These are phyloP conservation scores for Erpobdella octoculata DNA, from an alignment of 2,888 invertebrate species.

Conservation along the genomic window DNA sequence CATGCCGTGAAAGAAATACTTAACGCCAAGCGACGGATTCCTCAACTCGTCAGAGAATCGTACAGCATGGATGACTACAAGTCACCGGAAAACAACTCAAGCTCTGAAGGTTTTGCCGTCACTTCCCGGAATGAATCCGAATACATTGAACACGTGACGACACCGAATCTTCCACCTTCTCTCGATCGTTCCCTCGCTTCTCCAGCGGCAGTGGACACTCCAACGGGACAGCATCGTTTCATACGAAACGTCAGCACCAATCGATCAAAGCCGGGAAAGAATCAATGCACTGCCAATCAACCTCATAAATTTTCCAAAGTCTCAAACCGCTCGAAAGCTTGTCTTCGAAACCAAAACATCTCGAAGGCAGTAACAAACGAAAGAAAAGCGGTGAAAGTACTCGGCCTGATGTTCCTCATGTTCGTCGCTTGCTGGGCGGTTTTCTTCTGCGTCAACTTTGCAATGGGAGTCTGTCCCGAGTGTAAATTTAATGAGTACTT, in stretches of 20 bases:
- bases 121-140: too few relatives aligned
- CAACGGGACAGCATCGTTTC: neutral
- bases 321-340: neutral
- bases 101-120: too few relatives aligned
- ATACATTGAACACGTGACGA: too few relatives aligned
- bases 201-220: neutral
- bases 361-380: constrained; percentile 65
- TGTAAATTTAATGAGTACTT: constrained; percentile 59
- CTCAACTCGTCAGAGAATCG: too few relatives aligned
- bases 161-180: neutral
- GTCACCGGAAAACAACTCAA: too few relatives aligned
- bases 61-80: too few relatives aligned
- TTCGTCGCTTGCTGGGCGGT: constrained; percentile 52
- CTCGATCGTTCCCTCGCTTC: neutral
- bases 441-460: constrained; percentile 56
- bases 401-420: constrained; percentile 50
- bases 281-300: too few relatives aligned
- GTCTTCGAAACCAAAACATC: neutral
- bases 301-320: neutral
- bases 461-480: constrained; percentile 67
- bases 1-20: too few relatives aligned
- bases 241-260: neutral
- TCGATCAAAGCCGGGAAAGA: neutral
- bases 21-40: too few relatives aligned
- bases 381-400: constrained; percentile 81